Evolutionary conservation across 2,888 invertebrate species (phyloP).

Genomic region (Drosophila fungiperda): DNA sequence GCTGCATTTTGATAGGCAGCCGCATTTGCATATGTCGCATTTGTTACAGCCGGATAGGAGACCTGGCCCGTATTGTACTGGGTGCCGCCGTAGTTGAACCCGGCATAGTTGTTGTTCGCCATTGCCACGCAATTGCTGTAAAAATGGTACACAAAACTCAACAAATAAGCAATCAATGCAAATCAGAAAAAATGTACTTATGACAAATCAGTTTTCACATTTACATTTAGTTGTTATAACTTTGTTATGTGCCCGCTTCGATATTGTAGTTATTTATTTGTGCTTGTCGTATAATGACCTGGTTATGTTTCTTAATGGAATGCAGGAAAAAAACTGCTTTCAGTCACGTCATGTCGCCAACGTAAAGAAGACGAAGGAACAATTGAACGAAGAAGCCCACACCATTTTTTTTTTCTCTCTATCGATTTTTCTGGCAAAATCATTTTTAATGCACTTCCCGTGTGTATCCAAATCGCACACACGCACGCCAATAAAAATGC

Average conservation of each 20-base stretch:
- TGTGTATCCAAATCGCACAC: conserved; percentile 37
- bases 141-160: conserved; percentile 56
- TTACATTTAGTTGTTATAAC: conserved; percentile 62
- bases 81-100: conserved; percentile 96
- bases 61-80: conserved; percentile 89
- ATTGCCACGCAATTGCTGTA: conserved; percentile 67
- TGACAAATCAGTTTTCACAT: conserved; percentile 62
- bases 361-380: conserved; percentile 13
- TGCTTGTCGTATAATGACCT: conserved; percentile 72
- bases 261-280: conserved; percentile 63
- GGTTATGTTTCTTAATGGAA: conserved; percentile 72
- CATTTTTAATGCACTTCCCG: conserved; percentile 45
- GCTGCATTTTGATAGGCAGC: conserved; percentile 93
- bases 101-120: conserved; percentile 95
- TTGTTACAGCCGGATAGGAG: conserved; percentile 82
- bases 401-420: conserved; percentile 63
- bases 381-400: conserved; percentile 45
- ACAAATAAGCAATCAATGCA: conserved; percentile 70
- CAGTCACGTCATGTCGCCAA: conserved; percentile 78
- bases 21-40: conserved; percentile 93
- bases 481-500: conserved; percentile 26
- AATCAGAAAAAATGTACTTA: conserved; percentile 36
- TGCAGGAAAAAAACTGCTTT: conserved; percentile 70
- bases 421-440: conserved; percentile 62
- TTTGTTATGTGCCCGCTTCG: conserved; percentile 44